Base-by-base conservation (phyloP, 1,140 invertebrate genomes). In the Coelopa frigida region DNA sequence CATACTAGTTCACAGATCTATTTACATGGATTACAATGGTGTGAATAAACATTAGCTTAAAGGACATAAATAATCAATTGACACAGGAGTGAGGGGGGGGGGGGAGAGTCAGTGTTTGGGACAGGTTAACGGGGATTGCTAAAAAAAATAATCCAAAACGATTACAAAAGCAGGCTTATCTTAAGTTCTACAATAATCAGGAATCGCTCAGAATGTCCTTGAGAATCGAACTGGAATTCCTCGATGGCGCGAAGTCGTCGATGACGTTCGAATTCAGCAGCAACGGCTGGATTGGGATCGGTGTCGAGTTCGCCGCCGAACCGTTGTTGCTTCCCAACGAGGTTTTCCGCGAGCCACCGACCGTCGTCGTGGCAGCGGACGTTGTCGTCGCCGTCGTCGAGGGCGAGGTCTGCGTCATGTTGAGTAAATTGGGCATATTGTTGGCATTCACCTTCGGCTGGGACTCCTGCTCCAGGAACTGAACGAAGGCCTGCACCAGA, bases 381-480 rank as follows among this genome's bases (percentile, higher is more conserved):
- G 11, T 18, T 27, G 32, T n/a, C 20, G 38, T 7, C 14, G 45
- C 5, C 14, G 27, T 7, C 4, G 15, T 12, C 11, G 33, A 22
- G 10, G 31, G 17, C 21, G 35, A 21, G 3, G 18, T 15, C 20
- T 39, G 24, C 27, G 26, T 49, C 12, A 27, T 49, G 36, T 43
- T 49, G 41, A 52, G 29, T 15, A 68, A 45, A 14, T 53, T 58
- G 21, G 81, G 75, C 22, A 86, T 72, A 46, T 82, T 73, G 38
- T 78, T 77, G 5, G 82, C 57, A 36, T 77, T 70, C 11, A 75
- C 65, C 48, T 81, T 77, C 0, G 86, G 87, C 52, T 80, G 79
- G 1, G 88, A 91, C 72, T 92, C 89, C 49, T 75, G 81, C 62
- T 92, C 87, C 52, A 96, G 71, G 71, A 95, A 96, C 59, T 82